Evolutionary conservation across 2,113 vertebrate species (phyloP).

Genomic region (Phaetusa simplex): DNA sequence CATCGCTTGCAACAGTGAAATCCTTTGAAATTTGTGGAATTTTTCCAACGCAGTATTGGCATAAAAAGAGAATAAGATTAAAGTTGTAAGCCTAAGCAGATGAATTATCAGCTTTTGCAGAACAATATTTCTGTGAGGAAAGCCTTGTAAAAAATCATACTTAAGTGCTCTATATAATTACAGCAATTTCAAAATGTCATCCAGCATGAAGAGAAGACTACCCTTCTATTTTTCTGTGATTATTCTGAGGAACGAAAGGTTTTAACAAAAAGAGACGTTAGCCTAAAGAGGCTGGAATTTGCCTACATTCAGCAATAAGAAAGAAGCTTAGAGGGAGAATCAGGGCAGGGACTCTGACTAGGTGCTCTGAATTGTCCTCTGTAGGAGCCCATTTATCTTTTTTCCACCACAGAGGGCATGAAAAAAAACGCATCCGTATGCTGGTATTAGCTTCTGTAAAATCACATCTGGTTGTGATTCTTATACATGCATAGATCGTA

Average conservation of each 20-base stretch:
- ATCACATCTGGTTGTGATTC: not conserved
- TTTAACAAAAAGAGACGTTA: not conserved
- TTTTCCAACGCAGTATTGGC: not conserved
- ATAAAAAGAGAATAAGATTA: constrained; percentile 5
- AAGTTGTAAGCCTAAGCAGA: constrained; percentile 21
- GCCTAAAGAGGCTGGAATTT: not conserved
- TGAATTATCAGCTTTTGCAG: constrained; percentile 36
- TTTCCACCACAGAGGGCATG: not conserved
- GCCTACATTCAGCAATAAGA: not conserved
- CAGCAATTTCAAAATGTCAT: not conserved
- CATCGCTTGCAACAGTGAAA: not conserved
- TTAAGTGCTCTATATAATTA: not conserved
- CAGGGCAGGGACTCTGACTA: not conserved
- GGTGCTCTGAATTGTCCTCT: not conserved
- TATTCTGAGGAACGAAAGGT: not conserved
- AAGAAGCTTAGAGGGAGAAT: not conserved
- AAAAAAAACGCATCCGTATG: not conserved
- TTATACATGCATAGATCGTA: not conserved
- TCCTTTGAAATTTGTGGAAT: not conserved
- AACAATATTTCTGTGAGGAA: constrained; percentile 37
- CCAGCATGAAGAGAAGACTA: not conserved
- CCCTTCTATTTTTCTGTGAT: constrained; percentile 6
- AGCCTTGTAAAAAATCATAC: not conserved
- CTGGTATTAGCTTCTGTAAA: not conserved
- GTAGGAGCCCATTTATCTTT: not conserved